A percentile compares a stretch with the other conserved stretches of the same genome.
Conservation (phyloP, 2,113 vertebrate genomes). For the Embiotoca jacksoni region DNA sequence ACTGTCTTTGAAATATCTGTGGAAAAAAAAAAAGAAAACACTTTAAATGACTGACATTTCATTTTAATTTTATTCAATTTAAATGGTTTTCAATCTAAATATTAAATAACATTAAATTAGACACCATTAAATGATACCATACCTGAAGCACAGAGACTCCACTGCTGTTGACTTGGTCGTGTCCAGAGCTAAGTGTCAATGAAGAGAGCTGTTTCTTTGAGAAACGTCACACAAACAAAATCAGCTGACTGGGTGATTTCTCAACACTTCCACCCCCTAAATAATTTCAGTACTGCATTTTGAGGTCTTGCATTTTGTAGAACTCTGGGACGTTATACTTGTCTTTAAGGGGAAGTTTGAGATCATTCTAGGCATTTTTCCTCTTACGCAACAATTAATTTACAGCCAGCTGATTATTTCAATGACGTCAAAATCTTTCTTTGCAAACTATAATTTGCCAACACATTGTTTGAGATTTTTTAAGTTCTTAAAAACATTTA, state of each 20-base stretch:
- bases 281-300: slow-evolving; percentile 77
- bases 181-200: slow-evolving; percentile 17
- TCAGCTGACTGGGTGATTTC: slow-evolving; percentile 68
- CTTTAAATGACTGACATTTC: background rate
- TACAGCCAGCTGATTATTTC: too few species aligned
- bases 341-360: background rate
- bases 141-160: slow-evolving; percentile 39
- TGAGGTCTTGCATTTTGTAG: background rate
- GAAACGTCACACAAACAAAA: background rate
- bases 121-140: background rate
- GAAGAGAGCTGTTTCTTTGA: slow-evolving; percentile 11
- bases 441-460: too few species aligned
- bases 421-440: too few species aligned
- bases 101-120: background rate
- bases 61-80: too few species aligned
- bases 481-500: too few species aligned
- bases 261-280: slow-evolving; percentile 51
- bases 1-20: slow-evolving; percentile 25
- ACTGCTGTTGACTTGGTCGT: slow-evolving; percentile 27
- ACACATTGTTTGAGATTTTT: too few species aligned
- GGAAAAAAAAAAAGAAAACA: slow-evolving; percentile 12
- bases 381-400: background rate
- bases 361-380: background rate
- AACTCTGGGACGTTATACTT: background rate
- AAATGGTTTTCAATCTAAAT: background rate